A percentile compares a stretch with the other conserved stretches of the same genome.
These are phyloP conservation scores for Lathronympha strigana DNA, from an alignment of 2,888 invertebrate species.

Conservation along the genomic window DNA sequence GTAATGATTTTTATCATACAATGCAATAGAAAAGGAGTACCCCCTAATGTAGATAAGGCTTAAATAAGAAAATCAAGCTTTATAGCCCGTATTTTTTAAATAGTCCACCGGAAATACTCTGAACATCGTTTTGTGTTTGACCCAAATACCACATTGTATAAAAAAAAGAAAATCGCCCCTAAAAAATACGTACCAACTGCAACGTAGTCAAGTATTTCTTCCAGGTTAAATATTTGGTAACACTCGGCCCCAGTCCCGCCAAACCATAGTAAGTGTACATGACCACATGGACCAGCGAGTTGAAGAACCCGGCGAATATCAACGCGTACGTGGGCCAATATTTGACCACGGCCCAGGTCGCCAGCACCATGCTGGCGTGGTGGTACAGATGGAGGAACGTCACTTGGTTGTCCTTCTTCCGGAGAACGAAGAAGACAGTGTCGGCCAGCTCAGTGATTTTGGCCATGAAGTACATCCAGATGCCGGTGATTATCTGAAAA, in stretches of 20 bases:
- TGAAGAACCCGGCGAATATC: slow-evolving; percentile 88
- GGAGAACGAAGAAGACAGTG: slow-evolving; percentile 93
- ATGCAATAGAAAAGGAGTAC: too few relatives aligned
- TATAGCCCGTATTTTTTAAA: too few relatives aligned
- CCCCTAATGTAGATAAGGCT: too few relatives aligned
- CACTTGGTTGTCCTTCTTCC: slow-evolving; percentile 91
- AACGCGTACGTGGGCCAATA: slow-evolving; percentile 90
- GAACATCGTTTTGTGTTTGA: too few relatives aligned
- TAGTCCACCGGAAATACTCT: too few relatives aligned
- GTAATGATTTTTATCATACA: too few relatives aligned
- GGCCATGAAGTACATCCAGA: slow-evolving; percentile 89
- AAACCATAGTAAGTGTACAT: slow-evolving; percentile 93
- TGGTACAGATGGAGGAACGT: slow-evolving; percentile 96
- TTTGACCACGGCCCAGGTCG: slow-evolving; percentile 90
- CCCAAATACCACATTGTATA: background rate
- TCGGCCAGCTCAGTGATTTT: slow-evolving; percentile 91
- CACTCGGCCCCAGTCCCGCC: slow-evolving; percentile 89
- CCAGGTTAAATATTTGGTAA: slow-evolving; percentile 92
- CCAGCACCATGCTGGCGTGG: slow-evolving; percentile 89
- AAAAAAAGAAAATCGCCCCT: background rate
- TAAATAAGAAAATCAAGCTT: too few relatives aligned
- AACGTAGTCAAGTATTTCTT: slow-evolving; percentile 92
- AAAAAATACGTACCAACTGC: slow-evolving; percentile 86
- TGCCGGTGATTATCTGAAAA: slow-evolving; percentile 73
- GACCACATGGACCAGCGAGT: slow-evolving; percentile 90